Base-by-base conservation (phyloP, 2,888 invertebrate genomes). In the Suillia variegata region DNA sequence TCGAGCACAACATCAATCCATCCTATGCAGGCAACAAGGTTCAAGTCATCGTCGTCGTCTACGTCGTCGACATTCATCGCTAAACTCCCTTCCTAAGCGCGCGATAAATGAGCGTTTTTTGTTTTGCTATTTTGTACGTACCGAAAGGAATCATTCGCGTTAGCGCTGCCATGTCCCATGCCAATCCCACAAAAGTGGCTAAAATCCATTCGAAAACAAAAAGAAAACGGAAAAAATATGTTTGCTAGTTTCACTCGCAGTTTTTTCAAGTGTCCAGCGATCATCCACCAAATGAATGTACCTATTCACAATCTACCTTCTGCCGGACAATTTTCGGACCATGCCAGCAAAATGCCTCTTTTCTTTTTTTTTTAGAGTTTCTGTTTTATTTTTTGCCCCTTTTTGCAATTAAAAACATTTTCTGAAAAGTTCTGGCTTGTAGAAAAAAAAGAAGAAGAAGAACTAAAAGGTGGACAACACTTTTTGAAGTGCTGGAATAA, bases 161-260 rank as follows among this genome's bases (percentile, higher is more conserved):
- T n/a, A 38, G 13, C 38, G n/a, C n/a, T 26, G 21, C 47, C 54
- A 54, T 47, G 54, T 54, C 54, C 47, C 47, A 54, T 54, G 54
- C 54, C 54, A 54, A 54, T 54, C 54, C 54, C 54, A 54, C 54
- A 54, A 54, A 52, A 24, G 22, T 49, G n/a, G 26, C 49, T 49
- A 18, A 38, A 38, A 38, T 38, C 12, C 38, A 38, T 13, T 13
- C 26, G 24, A 24, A 22, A n/a, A n/a, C n/a, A n/a, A n/a, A n/a
- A n/a, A n/a, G n/a, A n/a, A n/a, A n/a, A n/a, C n/a, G n/a, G n/a
- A n/a, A n/a, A n/a, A n/a, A n/a, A n/a, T n/a, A n/a, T n/a, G n/a
- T n/a, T n/a, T 49, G 26, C 17, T 21, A 5, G 26, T 51, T 12
- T 26, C 33, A 33, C n/a, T 31, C 34, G 52, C 34, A 12, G 24